Evolutionary conservation across 2,888 invertebrate species (phyloP), one percentile per base, ranked within the genome.

Genomic region (Idaea aversata): DNA sequence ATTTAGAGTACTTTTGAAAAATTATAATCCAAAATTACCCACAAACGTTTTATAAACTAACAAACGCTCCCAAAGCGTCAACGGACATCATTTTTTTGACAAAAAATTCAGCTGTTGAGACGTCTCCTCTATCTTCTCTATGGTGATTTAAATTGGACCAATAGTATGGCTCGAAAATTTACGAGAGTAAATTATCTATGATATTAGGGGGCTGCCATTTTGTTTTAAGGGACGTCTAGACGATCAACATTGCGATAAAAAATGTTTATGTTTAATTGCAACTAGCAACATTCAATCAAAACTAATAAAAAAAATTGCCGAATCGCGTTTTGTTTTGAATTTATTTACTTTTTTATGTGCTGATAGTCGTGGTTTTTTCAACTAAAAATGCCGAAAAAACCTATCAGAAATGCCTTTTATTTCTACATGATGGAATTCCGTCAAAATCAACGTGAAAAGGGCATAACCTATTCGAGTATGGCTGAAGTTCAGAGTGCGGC

Each of bases 31-130:
- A 80, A 88, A 86, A 80, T 81, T 87, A 91, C 91, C 89, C 86
- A 80, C 90, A 81, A 86, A 86, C 78, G 73, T 81, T 80, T 77
- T 75, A 47, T 13, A 47, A 47, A 91, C 91, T 89, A 86, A 80
- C 90, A 81, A 86, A 86, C 78, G 73, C 82, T 80, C 77, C 80
- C 72, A 71, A 75, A 85, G 87, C 87, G 78, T 90, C 90, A 93
- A 93, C 93, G 91, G 91, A 88, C 85, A 88, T 88, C 85, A 89
- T 90, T 88, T 86, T 90, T 90, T 89, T 86, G 79, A 71, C 47
- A 47, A 47, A 47, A 74, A 77, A 79, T 90, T 88, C 91, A 91
- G 91, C 92, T 92, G 92, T 90, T 93, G 86, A 82, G 84, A 81
- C 87, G 89, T 87, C 86, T 82, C 70, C 61, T 89, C 87, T 87